Base-by-base conservation (phyloP, 1,140 invertebrate species). In the Lasioglossum albipes region DNA sequence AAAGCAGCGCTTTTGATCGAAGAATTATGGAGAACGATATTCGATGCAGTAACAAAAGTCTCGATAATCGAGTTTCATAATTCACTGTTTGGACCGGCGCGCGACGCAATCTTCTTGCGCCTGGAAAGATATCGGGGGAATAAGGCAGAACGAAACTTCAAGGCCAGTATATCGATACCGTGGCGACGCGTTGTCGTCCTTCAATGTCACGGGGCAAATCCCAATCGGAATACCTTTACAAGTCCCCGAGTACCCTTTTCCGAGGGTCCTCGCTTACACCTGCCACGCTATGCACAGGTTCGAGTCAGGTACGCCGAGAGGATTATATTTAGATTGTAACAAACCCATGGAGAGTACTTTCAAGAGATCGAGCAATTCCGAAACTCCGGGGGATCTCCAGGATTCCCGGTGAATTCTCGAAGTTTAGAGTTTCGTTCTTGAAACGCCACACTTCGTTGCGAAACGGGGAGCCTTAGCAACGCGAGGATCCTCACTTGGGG, bases 301-400 rank as follows among this genome's bases (percentile, higher is more conserved):
- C 57, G 45, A 27, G 20, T 64, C 20, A 31, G 41, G 54, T 42
- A 27, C 27, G 16, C 22, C 4, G 57, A 31, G n/a, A 45, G 22
- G n/a, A 31, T 73, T 73, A 61, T 27, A 73, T 73, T 74, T 49
- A 49, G 59, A 62, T 45, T 49, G 41, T 45, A 64, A 64, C 41
- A 61, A 74, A 74, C 22, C 57, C 70, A 12, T 27, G 0, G 57
- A 61, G 70, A 22, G 41, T 64, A 42, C 18, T 74, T 64, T 41
- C 61, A 49, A 20, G 9, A 41, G 27, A 52, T 65, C 27, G 42
- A 22, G 20, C 59, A 18, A 65, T 75, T 36, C 12, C 20, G 0
- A 13, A 52, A 49, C 22, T 36, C n/a, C 12, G 0, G 4, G 7
- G 3, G 7, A 20, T 16, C 20, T 36, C 2, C 12, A 10, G 20